A percentile compares a stretch with the other conserved stretches of the same genome.
These are phyloP conservation scores for Macrochelys suwanniensis DNA, from an alignment of 2,797 vertebrate species.

Conservation along the genomic window DNA sequence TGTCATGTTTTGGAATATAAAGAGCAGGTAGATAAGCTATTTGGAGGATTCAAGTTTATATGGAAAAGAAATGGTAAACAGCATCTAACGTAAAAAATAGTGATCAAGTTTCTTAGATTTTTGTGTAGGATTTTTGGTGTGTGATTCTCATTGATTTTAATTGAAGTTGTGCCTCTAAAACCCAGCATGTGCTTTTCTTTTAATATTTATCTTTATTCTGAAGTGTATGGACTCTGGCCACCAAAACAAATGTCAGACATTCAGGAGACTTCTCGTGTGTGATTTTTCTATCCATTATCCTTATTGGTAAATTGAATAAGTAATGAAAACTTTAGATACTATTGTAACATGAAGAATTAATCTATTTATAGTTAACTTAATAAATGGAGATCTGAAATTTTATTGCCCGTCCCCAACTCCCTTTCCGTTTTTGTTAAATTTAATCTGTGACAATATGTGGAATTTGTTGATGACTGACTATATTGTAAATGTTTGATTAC, in stretches of 20 bases:
- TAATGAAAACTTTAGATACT: not conserved
- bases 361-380: not conserved
- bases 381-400: not conserved
- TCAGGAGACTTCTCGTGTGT: not conserved
- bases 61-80: not conserved
- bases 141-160: not conserved
- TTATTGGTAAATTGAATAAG: not conserved
- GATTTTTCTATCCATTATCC: not conserved
- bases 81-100: accelerated
- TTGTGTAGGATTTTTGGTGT: accelerated
- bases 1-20: accelerated
- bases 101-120: accelerated
- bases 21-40: accelerated
- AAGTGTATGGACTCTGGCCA: not conserved
- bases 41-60: accelerated
- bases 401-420: not conserved
- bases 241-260: not conserved
- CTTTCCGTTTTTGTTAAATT: slow-evolving; percentile 62
- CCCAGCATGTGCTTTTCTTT: accelerated
- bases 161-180: not conserved
- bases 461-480: slow-evolving; percentile 41
- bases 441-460: slow-evolving; percentile 55
- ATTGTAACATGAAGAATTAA: not conserved
- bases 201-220: not conserved
- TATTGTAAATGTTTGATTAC: slow-evolving; percentile 64